Evolutionary conservation across 2,113 vertebrate genomes (phyloP).

Genomic region (Gallinago undulata): DNA sequence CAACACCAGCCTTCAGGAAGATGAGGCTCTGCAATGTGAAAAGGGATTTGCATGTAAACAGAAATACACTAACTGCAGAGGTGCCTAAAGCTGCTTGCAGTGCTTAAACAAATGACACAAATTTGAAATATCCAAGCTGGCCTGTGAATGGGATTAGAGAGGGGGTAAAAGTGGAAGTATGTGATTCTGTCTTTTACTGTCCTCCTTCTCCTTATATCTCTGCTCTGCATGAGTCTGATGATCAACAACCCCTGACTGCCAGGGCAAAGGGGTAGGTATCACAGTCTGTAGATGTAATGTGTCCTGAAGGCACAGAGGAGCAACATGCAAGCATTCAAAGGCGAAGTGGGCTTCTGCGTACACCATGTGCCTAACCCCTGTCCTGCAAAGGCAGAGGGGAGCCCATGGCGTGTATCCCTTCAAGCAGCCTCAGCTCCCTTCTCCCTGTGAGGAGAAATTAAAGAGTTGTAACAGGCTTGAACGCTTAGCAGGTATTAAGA

Average conservation of each 20-base stretch:
- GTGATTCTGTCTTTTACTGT: not conserved
- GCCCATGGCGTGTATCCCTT: not conserved
- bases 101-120: not conserved
- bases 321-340: not conserved
- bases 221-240: not conserved
- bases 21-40: not conserved
- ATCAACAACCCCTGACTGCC: not conserved
- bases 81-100: not conserved
- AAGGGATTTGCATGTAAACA: not conserved
- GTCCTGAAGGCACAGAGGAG: not conserved
- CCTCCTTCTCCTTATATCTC: not conserved
- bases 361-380: not conserved
- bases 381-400: not conserved
- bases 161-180: not conserved
- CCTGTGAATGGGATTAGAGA: not conserved
- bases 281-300: fast-evolving
- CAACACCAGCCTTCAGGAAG: not conserved
- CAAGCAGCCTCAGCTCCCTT: not conserved
- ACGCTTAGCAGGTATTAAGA: not conserved
- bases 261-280: not conserved
- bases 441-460: not conserved
- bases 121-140: not conserved
- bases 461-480: not conserved
- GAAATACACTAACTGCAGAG: not conserved
- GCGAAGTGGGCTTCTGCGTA: not conserved